A percentile compares a stretch with the other conserved stretches of the same genome.
These are phyloP conservation scores for Brachypterus glaber DNA, from an alignment of 2,888 invertebrate species.

Conservation along the genomic window DNA sequence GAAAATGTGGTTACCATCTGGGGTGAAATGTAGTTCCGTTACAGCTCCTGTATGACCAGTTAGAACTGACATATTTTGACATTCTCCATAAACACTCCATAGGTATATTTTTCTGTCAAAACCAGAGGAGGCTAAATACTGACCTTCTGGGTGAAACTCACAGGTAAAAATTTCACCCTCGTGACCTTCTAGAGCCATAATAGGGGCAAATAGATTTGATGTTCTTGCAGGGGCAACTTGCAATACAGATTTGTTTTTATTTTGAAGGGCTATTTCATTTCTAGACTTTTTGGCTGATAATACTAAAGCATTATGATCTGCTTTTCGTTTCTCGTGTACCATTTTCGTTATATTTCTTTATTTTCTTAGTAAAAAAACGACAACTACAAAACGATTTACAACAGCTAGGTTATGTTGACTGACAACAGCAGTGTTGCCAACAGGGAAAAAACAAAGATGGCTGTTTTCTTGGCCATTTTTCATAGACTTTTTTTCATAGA, in stretches of 20 bases:
- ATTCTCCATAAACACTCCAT: constrained; percentile 97
- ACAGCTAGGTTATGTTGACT: too few relatives aligned
- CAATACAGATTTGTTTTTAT: constrained; percentile 65
- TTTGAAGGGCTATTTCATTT: constrained; percentile 63
- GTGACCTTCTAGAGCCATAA: constrained; percentile 94
- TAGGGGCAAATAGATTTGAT: constrained; percentile 82
- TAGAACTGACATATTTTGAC: constrained; percentile 91
- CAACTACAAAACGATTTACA: too few relatives aligned
- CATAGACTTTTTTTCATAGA: too few relatives aligned
- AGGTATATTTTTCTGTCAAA: constrained; percentile 92
- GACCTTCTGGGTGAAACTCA: constrained; percentile 95
- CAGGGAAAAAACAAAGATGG: too few relatives aligned
- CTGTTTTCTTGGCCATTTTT: too few relatives aligned
- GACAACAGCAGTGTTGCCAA: too few relatives aligned
- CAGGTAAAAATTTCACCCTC: constrained; percentile 90
- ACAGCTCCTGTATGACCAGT: constrained; percentile 92
- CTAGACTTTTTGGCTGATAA: constrained; percentile 56
- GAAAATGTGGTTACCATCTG: constrained; percentile 76
- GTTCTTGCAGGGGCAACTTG: constrained; percentile 69
- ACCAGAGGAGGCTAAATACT: constrained; percentile 86
- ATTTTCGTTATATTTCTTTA: too few relatives aligned
- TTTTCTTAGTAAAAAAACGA: too few relatives aligned
- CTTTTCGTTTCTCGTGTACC: constrained; percentile 53
- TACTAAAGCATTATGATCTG: constrained; percentile 52
- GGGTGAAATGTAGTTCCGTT: constrained; percentile 83